phyloP scores from a whole-genome alignment of 2,113 vertebrate species.

The Phylloscopus trochilus region DNA sequence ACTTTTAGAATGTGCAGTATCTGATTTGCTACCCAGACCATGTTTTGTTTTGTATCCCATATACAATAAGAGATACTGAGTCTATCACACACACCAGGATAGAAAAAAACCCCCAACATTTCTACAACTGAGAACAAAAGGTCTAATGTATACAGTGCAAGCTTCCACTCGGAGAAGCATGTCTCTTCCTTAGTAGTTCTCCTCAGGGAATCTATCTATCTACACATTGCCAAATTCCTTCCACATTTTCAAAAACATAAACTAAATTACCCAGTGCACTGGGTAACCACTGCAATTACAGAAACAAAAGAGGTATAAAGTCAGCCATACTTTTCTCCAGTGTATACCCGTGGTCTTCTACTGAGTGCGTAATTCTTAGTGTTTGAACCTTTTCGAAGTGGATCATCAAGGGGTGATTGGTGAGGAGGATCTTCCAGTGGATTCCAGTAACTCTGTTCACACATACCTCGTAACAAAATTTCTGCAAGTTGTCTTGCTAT shows the following conservation, averaged over 20 bases:
- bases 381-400: slow-evolving; percentile 82
- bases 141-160: not conserved
- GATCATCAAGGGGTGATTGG: slow-evolving; percentile 91
- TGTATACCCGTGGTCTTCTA: slow-evolving; percentile 89
- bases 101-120: not conserved
- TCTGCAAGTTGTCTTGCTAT: slow-evolving; percentile 97
- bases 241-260: not conserved
- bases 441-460: slow-evolving; percentile 98
- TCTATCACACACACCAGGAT: not conserved
- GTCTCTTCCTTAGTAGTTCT: not conserved
- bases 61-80: not conserved
- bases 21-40: not conserved
- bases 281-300: not conserved
- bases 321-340: slow-evolving; percentile 89
- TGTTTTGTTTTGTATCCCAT: not conserved
- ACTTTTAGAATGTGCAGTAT: not conserved
- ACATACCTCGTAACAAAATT: slow-evolving; percentile 97
- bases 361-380: slow-evolving; percentile 85
- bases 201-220: not conserved
- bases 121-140: not conserved
- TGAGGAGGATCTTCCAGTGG: slow-evolving; percentile 92
- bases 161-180: not conserved
- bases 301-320: not conserved
- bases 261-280: not conserved
- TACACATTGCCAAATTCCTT: not conserved